These are phyloP conservation scores for Zaprionus capensis DNA, from an alignment of 1,140 invertebrate genomes.

Conservation along the genomic window DNA sequence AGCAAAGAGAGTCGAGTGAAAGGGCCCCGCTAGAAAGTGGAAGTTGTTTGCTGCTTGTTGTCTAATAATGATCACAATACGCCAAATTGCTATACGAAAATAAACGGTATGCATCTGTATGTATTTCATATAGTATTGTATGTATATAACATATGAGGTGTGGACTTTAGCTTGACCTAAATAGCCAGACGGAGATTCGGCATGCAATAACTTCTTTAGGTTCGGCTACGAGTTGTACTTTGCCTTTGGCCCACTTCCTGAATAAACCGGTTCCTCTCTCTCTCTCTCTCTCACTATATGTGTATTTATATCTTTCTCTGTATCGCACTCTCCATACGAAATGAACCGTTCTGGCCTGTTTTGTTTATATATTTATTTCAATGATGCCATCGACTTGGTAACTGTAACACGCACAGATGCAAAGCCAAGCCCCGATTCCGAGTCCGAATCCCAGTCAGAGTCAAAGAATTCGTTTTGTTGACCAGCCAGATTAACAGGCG, in stretches of 20 bases:
- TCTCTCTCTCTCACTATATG: not conserved
- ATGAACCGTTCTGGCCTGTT: slow-evolving; percentile 43
- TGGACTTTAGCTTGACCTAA: slow-evolving; percentile 53
- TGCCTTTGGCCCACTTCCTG: slow-evolving; percentile 56
- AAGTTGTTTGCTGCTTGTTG: slow-evolving; percentile 54
- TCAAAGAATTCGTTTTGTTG: slow-evolving; percentile 52
- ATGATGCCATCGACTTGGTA: slow-evolving; percentile 68
- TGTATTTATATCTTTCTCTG: not conserved
- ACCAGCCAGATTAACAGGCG: slow-evolving; percentile 70
- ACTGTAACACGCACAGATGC: slow-evolving; percentile 57
- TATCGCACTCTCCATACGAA: slow-evolving; percentile 2
- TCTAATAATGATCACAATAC: slow-evolving; percentile 46
- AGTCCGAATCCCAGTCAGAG: slow-evolving; percentile 25
- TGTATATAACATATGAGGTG: slow-evolving; percentile 2
- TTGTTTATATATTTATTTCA: slow-evolving; percentile 68
- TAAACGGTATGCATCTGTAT: slow-evolving; percentile 16
- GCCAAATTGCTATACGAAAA: slow-evolving; percentile 3
- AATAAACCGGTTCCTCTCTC: slow-evolving; percentile 38
- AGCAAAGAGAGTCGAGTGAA: slow-evolving; percentile 65
- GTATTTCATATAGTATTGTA: not conserved
- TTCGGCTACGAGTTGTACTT: slow-evolving; percentile 36
- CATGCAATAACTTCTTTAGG: slow-evolving; percentile 56
- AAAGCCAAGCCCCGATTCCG: slow-evolving; percentile 11
- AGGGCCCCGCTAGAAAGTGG: slow-evolving; percentile 76
- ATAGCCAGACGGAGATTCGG: slow-evolving; percentile 23